A percentile compares a stretch with the other conserved stretches of the same genome.
Conservation (phyloP, 2,888 invertebrate genomes). For the Cancer borealis region DNA sequence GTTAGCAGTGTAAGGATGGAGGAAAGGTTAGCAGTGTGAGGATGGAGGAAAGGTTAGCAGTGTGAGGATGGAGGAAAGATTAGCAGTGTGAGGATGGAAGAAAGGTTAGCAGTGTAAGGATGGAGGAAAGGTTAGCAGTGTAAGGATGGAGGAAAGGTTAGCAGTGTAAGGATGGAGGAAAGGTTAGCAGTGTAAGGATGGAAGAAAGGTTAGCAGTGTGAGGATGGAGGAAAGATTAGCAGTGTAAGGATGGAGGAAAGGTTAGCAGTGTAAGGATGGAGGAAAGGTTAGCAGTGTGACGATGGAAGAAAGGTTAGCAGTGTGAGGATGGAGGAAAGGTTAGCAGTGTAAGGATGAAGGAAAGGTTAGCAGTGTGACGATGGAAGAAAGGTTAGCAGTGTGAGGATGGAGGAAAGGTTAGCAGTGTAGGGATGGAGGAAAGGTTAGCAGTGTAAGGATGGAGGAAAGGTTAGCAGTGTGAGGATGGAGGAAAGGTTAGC, state of each 20-base stretch:
- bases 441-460: too few relatives aligned
- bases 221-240: not conserved
- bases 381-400: conserved; percentile 11
- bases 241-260: not conserved
- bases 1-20: not conserved
- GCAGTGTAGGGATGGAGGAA: not conserved
- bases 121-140: not conserved
- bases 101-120: not conserved
- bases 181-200: too few relatives aligned
- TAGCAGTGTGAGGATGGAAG: too few relatives aligned
- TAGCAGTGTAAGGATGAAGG: not conserved
- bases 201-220: not conserved
- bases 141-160: not conserved
- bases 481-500: not conserved
- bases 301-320: too few relatives aligned
- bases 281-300: too few relatives aligned
- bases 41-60: not conserved
- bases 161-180: not conserved
- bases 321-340: not conserved
- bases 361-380: not conserved
- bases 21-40: not conserved
- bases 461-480: too few relatives aligned
- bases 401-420: too few relatives aligned
- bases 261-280: not conserved
- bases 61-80: not conserved